Evolutionary conservation across 2,797 vertebrate genomes (phyloP), one percentile per base, ranked within the genome.

Genomic region (Arnoldichthys spilopterus): DNA sequence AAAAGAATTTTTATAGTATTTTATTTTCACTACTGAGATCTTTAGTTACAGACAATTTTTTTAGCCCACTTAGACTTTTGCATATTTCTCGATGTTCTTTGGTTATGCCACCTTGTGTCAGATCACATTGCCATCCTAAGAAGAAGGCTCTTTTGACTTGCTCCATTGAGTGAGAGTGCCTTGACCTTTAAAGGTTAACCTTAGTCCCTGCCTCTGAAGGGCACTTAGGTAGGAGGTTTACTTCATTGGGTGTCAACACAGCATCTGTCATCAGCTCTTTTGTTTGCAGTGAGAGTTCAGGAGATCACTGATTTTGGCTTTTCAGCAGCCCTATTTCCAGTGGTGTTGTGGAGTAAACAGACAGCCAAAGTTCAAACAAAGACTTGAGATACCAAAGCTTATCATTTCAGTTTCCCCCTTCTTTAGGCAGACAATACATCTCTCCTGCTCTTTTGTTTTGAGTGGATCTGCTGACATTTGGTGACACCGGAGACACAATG

Each of bases 331-430:
- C 8, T 3, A 67, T 67, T 66, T 43, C 16, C 61, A n/a, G 30
- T 0, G 12, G 9, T 56, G 62, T 67, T 54, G 20, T 53, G 15
- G 49, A 18, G 16, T 76, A 76, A 76, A 66, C 49, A 53, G 20
- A 54, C 13, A 49, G 28, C 20, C 13, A 9, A 63, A 37, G 15
- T 51, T 54, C 62, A 76, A 54, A 76, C 74, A 67, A 76, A 76
- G 47, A 54, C 24, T 20, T 26, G 22, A 49, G 47, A 56, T 40
- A 51, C n/a, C 6, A 26, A 18, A 53, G 15, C 45, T 45, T 66
- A 32, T 54, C 34, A 51, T 74, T 63, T 24, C 37, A n/a, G 61
- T 24, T 26, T 1, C 37, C 13, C n/a, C 28, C 32, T 49, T 71
- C 49, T 71, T 37, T 49, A 54, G 51, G 30, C 30, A 54, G 47